Conservation (phyloP, 2,113 vertebrate species). For the mouse (Mus musculus) region GRCm39 chr8:15214501-15215000, state of each 20-base stretch:
- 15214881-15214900: neutral
- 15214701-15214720: neutral
- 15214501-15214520: neutral
- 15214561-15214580: neutral
- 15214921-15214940: neutral
- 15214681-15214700: neutral
- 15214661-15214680: neutral
- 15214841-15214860: rapidly evolving
- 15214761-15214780: too few relatives aligned
- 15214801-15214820: neutral
- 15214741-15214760: too few relatives aligned
- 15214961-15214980: rapidly evolving
- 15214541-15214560: neutral
- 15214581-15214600: neutral
- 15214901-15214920: neutral
- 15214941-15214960: neutral
- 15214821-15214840: too few relatives aligned
- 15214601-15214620: neutral
- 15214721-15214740: too few relatives aligned
- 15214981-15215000: neutral
- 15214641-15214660: neutral
- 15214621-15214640: neutral
- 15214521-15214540: neutral
- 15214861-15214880: rapidly evolving
- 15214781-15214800: too few relatives aligned